phyloP scores from a whole-genome alignment of 2,888 invertebrate species.

The Colostygia pectinataria region DNA sequence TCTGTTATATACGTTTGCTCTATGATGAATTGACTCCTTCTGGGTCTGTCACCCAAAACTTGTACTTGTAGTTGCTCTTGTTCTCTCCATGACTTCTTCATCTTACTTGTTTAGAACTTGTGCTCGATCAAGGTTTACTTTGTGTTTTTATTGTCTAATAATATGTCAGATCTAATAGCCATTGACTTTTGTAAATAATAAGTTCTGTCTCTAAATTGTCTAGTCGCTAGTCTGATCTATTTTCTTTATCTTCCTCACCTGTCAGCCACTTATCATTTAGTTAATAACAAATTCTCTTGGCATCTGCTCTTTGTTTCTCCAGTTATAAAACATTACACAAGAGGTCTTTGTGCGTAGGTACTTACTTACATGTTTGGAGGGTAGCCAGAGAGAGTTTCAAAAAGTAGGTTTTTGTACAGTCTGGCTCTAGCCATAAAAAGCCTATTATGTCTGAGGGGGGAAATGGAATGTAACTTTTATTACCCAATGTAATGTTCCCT shows the following conservation, averaged over 20 bases:
- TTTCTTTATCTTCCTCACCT: conserved; percentile 42
- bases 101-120: no score
- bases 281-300: conserved; percentile 39
- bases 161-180: no score
- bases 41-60: no score
- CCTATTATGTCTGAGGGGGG: conserved; percentile 27
- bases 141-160: no score
- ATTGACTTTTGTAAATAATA: background rate
- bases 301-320: conserved; percentile 36
- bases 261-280: conserved; percentile 42
- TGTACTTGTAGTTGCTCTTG: no score
- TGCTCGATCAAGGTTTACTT: no score
- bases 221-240: background rate
- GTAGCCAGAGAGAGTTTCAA: conserved; percentile 45
- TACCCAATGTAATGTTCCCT: conserved; percentile 18
- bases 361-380: conserved; percentile 63
- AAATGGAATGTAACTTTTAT: conserved; percentile 20
- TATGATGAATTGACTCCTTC: no score
- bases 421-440: conserved; percentile 62
- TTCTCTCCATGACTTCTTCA: no score
- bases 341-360: background rate
- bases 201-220: background rate
- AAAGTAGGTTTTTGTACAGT: conserved; percentile 19
- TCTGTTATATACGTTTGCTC: no score
- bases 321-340: conserved; percentile 22